Evolutionary conservation across 2,888 invertebrate species (phyloP).

Genomic region (Tachina grossa): DNA sequence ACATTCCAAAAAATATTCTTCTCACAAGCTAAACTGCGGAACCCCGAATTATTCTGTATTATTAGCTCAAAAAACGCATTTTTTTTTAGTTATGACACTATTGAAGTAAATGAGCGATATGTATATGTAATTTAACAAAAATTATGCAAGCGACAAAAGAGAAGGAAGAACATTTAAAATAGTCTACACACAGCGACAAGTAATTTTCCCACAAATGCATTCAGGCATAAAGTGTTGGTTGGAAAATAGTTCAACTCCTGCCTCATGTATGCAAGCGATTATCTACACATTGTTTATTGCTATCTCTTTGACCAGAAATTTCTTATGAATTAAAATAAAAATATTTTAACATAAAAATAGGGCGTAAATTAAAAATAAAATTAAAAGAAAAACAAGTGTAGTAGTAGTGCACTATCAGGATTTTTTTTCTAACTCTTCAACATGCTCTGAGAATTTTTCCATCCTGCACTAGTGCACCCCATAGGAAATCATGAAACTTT

Average conservation of each 20-base stretch:
- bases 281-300: neutral
- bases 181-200: neutral
- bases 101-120: no score
- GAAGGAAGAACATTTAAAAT: conserved; percentile 38
- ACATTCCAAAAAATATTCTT: no score
- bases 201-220: conserved; percentile 69
- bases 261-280: conserved; percentile 23
- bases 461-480: conserved; percentile 8
- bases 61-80: no score
- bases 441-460: conserved; percentile 15
- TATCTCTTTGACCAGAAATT: conserved; percentile 13
- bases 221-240: conserved; percentile 65
- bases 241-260: conserved; percentile 40
- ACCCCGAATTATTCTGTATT: no score
- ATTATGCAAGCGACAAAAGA: conserved; percentile 37
- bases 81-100: no score
- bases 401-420: neutral
- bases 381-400: conserved; percentile 17
- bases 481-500: no score
- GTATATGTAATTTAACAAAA: neutral
- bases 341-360: conserved; percentile 25
- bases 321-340: neutral
- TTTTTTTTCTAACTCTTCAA: neutral
- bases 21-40: no score
- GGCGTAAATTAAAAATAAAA: conserved; percentile 50